Base-by-base conservation (phyloP, 2,888 invertebrate species). In the Andrena minutula region DNA sequence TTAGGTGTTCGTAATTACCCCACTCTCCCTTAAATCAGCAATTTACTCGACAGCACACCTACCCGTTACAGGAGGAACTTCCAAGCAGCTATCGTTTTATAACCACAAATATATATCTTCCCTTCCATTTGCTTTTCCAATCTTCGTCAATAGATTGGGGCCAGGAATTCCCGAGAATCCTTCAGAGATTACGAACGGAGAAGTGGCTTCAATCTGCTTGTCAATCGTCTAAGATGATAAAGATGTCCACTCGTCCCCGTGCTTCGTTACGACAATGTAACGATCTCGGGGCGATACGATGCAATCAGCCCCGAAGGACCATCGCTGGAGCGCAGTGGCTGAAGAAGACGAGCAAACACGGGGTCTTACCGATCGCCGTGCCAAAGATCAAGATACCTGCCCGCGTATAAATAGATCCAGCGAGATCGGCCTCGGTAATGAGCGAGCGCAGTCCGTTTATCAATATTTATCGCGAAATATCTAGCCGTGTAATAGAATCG, bases 351-450 rank as follows among this genome's bases (percentile, higher is more conserved):
- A 73, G 72, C 71, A 79, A 83, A 83, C 77, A 69, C 76, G 47
- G 56, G 56, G 53, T 23, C 82, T 69, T 53, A 51, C 76, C 56
- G 53, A 71, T 65, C 71, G 49, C n/a, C 68, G 80, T 41, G 80
- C 70, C 76, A 74, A 83, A 80, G 83, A 83, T 83, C 83, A 76
- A 84, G 80, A 76, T 75, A 74, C 75, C 83, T 66, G 79, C 12
- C n/a, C 23, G 47, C 26, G 75, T 82, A 83, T 83, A 83, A 75
- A 84, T 84, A 79, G 84, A 64, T 75, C 75, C 60, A 5, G 49
- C 58, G 65, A 56, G 56, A 77, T 74, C 77, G 65, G 49, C 35
- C 26, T 79, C 74, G 51, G 66, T 82, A 75, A 82, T 64, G 79
- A 75, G 63, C 79, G 63, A 60, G 35, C 64, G 82, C 53, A 32